Base-by-base conservation (phyloP, 2,113 vertebrate genomes). In the Syngnathus typhle region DNA sequence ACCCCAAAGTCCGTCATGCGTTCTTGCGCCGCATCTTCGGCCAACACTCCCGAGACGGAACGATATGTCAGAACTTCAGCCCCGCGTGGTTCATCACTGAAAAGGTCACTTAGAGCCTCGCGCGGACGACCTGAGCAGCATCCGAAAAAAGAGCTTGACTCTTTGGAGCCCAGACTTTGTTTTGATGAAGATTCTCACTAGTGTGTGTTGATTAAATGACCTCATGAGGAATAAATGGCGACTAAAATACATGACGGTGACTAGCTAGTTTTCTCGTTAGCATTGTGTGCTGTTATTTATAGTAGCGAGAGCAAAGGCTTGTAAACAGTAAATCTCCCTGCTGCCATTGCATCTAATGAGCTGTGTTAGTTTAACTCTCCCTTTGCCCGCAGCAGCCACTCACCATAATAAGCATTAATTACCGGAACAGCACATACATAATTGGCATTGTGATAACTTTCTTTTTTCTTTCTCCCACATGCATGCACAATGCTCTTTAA, bases 41-140 rank as follows among this genome's bases (percentile, higher is more conserved):
- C 84, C 82, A 81, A 81, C 73, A 77, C 74, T 84, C 74, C 85
- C 71, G 82, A 90, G 89, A 91, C 85, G 84, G 83, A 90, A 84
- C 67, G 75, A 82, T 71, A 58, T 81, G 88, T 89, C 88, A 88
- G 62, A 68, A 63, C 77, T 46, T 60, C 70, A 72, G 70, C 75
- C 80, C 70, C 74, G 47, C 67, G 63, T 39, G 80, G 79, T 90
- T 86, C 73, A 87, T 90, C 88, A 87, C 76, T 67, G 52, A 72
- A 90, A 90, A 90, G 89, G 87, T 89, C 88, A 88, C 75, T 39
- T 60, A 78, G 66, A 70, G 76, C 73, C 80, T 85, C 56, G 78
- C 79, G 66, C 41, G 56, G 64, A 75, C 63, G 66, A 52, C 43
- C 71, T 74, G 88, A 84, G 72, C 82, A 84, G 76, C 71, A 71